A percentile compares a stretch with the other conserved stretches of the same genome.
These are phyloP conservation scores for Sitophilus oryzae DNA, from an alignment of 1,140 invertebrate species.

Conservation along the genomic window DNA sequence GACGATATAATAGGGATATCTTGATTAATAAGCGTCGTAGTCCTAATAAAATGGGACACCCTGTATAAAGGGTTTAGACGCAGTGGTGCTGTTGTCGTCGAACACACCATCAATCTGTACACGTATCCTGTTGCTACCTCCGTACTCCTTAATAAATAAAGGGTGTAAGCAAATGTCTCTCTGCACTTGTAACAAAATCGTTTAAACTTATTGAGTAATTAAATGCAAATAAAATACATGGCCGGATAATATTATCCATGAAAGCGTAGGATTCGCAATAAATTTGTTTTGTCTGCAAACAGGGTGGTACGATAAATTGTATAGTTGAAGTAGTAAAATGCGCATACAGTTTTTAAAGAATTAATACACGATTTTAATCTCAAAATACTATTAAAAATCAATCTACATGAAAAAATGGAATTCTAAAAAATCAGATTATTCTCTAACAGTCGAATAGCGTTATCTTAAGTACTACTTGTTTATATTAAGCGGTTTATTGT, in stretches of 20 bases:
- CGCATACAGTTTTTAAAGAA: background rate
- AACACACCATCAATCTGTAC: background rate
- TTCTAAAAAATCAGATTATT: too few species aligned
- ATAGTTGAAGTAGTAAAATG: background rate
- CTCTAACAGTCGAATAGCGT: too few species aligned
- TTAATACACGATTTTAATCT: too few species aligned
- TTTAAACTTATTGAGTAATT: constrained; percentile 1
- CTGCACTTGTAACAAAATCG: background rate
- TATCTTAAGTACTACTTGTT: too few species aligned
- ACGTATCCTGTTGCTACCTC: background rate
- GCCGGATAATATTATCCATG: constrained; percentile 1
- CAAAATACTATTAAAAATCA: too few species aligned
- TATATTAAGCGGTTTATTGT: too few species aligned
- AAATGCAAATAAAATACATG: constrained; percentile 3
- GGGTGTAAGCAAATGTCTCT: background rate
- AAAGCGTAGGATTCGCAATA: background rate
- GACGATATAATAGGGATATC: too few species aligned
- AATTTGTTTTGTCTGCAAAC: background rate
- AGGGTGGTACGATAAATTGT: background rate
- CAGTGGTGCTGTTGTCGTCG: too few species aligned
- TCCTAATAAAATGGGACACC: too few species aligned
- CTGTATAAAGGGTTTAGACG: too few species aligned
- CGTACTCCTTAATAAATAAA: background rate
- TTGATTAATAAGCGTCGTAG: too few species aligned
- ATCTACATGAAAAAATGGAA: too few species aligned